Conservation (phyloP, 2,888 invertebrate species). For the Epinotia bilunana region DNA sequence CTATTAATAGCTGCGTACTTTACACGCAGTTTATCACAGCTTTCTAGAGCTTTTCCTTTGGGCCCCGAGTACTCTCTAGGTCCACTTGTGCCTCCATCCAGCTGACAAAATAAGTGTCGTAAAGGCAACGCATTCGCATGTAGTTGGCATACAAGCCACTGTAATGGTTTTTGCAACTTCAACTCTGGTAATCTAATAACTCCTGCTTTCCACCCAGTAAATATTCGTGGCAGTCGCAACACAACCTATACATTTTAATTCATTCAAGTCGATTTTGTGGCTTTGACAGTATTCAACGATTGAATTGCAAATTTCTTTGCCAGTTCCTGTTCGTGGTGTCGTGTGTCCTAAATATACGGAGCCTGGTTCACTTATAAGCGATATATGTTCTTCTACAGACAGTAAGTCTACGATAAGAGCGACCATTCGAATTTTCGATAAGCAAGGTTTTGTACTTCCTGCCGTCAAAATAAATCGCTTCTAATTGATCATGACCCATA, state of each 20-base stretch:
- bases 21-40: conserved; percentile 44
- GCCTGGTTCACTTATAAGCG: conserved; percentile 8
- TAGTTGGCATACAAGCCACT: conserved; percentile 51
- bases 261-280: conserved; percentile 28
- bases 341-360: conserved; percentile 39
- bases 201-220: conserved; percentile 50
- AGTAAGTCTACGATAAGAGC: conserved; percentile 9
- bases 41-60: conserved; percentile 50
- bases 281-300: conserved; percentile 27
- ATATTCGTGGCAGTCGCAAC: conserved; percentile 50
- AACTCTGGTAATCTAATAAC: conserved; percentile 49
- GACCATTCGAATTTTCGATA: conserved; percentile 4
- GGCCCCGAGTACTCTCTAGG: conserved; percentile 50
- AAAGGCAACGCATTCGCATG: conserved; percentile 49
- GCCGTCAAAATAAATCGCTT: conserved; percentile 16
- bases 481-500: not conserved
- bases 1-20: conserved; percentile 17
- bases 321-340: conserved; percentile 36
- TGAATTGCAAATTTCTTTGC: conserved; percentile 26
- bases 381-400: conserved; percentile 15
- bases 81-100: conserved; percentile 52
- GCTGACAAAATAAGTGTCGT: conserved; percentile 40
- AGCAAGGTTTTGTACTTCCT: conserved; percentile 5
- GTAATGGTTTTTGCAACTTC: conserved; percentile 47
- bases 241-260: conserved; percentile 44